phyloP scores from a whole-genome alignment of 2,797 vertebrate species.

The Lacerta bilineata region DNA sequence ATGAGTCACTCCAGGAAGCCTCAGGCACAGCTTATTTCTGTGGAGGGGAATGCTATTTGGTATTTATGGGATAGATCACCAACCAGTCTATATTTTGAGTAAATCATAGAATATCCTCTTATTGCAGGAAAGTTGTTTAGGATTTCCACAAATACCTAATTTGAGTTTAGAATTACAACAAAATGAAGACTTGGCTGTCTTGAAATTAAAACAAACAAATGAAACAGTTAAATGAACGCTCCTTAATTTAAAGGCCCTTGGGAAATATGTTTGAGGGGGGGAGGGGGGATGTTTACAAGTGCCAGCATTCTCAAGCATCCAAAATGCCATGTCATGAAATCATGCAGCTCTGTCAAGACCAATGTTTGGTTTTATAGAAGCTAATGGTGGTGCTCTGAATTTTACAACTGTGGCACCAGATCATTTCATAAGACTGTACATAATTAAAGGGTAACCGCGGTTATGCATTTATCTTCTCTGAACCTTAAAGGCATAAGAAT shows the following conservation, averaged over 20 bases:
- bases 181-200: neutral
- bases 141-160: neutral
- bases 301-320: neutral
- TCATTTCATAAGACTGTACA: neutral
- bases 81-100: neutral
- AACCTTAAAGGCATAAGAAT: neutral
- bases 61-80: neutral
- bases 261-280: neutral
- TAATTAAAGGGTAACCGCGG: neutral
- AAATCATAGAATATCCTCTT: neutral
- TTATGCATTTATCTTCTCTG: neutral
- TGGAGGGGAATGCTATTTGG: neutral
- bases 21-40: neutral
- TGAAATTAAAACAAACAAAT: neutral
- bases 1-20: neutral
- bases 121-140: neutral
- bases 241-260: neutral
- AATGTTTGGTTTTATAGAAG: neutral
- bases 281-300: neutral
- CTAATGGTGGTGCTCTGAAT: neutral
- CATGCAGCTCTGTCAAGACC: neutral
- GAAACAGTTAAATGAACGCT: neutral
- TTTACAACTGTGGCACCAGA: neutral
- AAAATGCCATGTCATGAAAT: neutral
- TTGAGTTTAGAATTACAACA: neutral